phyloP scores from a whole-genome alignment of 2,888 invertebrate genomes.

The Netelia fuscicornis region DNA sequence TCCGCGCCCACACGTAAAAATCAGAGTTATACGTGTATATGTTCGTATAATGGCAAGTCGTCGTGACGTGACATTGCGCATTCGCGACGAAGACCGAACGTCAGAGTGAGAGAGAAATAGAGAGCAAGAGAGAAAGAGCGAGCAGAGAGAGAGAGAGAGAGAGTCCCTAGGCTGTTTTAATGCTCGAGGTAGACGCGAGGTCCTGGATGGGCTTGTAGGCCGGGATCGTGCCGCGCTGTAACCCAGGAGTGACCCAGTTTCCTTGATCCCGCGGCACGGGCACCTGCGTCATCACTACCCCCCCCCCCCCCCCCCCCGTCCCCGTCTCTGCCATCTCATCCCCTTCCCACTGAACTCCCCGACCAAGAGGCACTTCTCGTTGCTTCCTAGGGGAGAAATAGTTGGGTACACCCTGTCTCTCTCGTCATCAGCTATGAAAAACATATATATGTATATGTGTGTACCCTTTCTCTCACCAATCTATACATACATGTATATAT shows the following conservation, averaged over 20 bases:
- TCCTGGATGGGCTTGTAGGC: conserved; percentile 64
- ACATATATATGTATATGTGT: background rate
- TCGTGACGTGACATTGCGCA: conserved; percentile 1
- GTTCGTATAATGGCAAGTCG: background rate
- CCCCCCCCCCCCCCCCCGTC: conserved; percentile 45
- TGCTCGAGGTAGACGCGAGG: conserved; percentile 36
- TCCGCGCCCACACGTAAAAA: background rate
- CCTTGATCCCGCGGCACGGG: conserved; percentile 59
- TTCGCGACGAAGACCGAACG: background rate
- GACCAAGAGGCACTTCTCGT: background rate
- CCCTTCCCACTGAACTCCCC: conserved; percentile 7
- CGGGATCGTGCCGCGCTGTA: conserved; percentile 69
- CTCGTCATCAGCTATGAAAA: conserved; percentile 17
- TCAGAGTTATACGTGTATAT: background rate
- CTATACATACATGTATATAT: conserved; percentile 2
- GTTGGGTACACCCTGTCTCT: conserved; percentile 23
- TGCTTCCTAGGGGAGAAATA: background rate
- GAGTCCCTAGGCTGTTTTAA: conserved; percentile 22
- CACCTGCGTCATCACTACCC: conserved; percentile 64
- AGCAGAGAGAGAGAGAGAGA: background rate
- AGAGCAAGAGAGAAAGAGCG: too few species aligned
- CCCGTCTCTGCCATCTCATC: background rate
- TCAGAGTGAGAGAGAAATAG: too few species aligned
- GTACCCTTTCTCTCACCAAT: background rate
- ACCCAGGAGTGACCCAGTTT: conserved; percentile 81